Percentiles rank a stretch among this genome's conserved stretches.
These are phyloP conservation scores for Rhingia campestris DNA, from an alignment of 2,888 invertebrate species.

Conservation along the genomic window DNA sequence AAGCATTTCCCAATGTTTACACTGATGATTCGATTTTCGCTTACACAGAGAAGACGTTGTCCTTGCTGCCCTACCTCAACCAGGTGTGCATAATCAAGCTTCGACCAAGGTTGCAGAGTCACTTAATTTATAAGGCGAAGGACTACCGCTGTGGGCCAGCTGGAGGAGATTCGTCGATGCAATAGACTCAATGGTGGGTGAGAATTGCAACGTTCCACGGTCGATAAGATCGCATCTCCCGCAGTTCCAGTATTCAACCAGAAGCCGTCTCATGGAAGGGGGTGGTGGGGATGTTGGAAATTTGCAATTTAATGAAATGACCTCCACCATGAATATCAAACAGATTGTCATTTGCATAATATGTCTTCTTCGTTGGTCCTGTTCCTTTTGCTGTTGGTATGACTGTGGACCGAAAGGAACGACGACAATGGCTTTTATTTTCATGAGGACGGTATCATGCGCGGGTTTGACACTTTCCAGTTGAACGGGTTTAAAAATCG, in stretches of 20 bases:
- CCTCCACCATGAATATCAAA: constrained; percentile 73
- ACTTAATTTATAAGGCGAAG: constrained; percentile 17
- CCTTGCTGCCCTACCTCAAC: constrained; percentile 14
- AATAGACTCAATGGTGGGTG: constrained; percentile 9
- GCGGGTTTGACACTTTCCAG: constrained; percentile 59
- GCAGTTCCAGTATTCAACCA: background rate
- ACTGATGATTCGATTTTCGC: constrained; percentile 40
- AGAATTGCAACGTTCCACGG: constrained; percentile 10
- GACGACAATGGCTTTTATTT: background rate
- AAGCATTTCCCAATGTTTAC: constrained; percentile 51
- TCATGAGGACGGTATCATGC: constrained; percentile 37
- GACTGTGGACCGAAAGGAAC: background rate
- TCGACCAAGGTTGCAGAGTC: background rate
- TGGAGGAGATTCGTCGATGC: background rate
- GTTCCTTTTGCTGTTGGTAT: constrained; percentile 10
- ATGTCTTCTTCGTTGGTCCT: constrained; percentile 29
- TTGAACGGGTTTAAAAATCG: constrained; percentile 22
- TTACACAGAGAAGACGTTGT: background rate
- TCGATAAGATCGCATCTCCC: background rate
- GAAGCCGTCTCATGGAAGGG: constrained; percentile 14
- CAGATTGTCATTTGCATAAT: constrained; percentile 74
- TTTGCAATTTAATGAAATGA: constrained; percentile 75
- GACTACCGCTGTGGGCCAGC: background rate
- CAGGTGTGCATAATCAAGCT: background rate
- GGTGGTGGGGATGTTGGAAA: constrained; percentile 62